These are phyloP conservation scores for Drosophila mulleri DNA, from an alignment of 2,888 invertebrate genomes.

Conservation along the genomic window DNA sequence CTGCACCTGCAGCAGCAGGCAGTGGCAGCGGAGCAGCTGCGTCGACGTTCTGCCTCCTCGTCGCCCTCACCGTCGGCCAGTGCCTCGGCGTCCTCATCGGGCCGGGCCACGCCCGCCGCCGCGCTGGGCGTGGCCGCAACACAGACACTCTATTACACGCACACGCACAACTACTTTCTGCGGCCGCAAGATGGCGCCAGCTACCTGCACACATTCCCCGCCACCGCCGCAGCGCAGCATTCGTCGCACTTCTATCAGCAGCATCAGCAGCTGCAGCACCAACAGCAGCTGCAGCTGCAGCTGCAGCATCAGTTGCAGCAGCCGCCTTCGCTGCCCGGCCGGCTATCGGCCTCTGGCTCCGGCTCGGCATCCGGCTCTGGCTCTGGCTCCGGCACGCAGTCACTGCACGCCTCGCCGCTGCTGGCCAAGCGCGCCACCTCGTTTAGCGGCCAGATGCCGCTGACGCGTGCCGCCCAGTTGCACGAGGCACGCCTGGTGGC, in stretches of 20 bases:
- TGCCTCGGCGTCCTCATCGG: slow-evolving; percentile 64
- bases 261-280: slow-evolving; percentile 60
- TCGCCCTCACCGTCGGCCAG: slow-evolving; percentile 74
- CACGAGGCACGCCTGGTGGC: slow-evolving; percentile 50
- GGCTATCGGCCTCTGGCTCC: slow-evolving; percentile 43
- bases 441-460: slow-evolving; percentile 82
- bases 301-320: slow-evolving; percentile 58
- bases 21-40: slow-evolving; percentile 44
- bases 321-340: slow-evolving; percentile 59
- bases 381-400: slow-evolving; percentile 70
- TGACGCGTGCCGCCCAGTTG: slow-evolving; percentile 66
- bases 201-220: slow-evolving; percentile 83
- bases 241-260: slow-evolving; percentile 59
- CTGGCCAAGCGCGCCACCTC: slow-evolving; percentile 83
- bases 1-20: slow-evolving; percentile 73
- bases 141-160: slow-evolving; percentile 60
- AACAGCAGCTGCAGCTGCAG: slow-evolving; percentile 60
- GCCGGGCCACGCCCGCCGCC: slow-evolving; percentile 76
- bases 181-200: slow-evolving; percentile 75
- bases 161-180: slow-evolving; percentile 76
- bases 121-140: slow-evolving; percentile 64
- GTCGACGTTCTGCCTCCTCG: slow-evolving; percentile 69
- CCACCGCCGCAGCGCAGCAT: slow-evolving; percentile 74
- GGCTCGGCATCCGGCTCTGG: slow-evolving; percentile 42
- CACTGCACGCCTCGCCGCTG: slow-evolving; percentile 82